Base-by-base conservation (phyloP, 1,140 invertebrate genomes). In the Araneus ventricosus region DNA sequence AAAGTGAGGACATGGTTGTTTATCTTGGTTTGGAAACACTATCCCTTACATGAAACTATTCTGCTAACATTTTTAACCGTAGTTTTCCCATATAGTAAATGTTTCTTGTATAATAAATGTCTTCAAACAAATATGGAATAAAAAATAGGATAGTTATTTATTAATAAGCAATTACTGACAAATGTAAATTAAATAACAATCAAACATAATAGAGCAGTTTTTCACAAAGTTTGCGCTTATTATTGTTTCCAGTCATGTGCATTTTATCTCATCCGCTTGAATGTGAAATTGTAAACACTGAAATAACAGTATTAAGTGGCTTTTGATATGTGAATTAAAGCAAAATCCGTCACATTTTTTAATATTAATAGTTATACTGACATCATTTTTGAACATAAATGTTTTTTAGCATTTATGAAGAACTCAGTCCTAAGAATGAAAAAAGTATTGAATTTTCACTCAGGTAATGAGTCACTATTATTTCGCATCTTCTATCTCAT, bases 31-130 rank as follows among this genome's bases (percentile, higher is more conserved):
- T 37, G 70, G 70, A 75, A 75, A 75, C 70, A 75, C 70, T 75
- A 75, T 75, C 27, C 70, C 70, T 34, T 20, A 20, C 17, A 20
- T 20, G 14, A 20, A 20, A 34, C 30, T 75, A 75, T 75, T 75
- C 70, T 37, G 70, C 70, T 75, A 75, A 75, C 70, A 75, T 75
- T 75, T 75, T 75, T 75, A 75, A 75, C n/a, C 14, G 70, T 75
- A 75, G 70, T 20, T 6, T 37, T 75, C 27, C n/a, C 30, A 37
- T 75, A 7, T 75, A 37, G 6, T 75, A 75, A 75, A 34, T 34
- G 30, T 75, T 75, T 34, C 27, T 75, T 34, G 70, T 75, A 37
- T 34, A 34, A 75, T 75, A 75, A 75, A 75, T 34, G 27, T 75
- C 34, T 75, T 30, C 30, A 37, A 37, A 14, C 70, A 75, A 27